Evolutionary conservation across 2,888 invertebrate species (phyloP), one percentile per base, ranked within the genome.

Genomic region (Diaperis boleti): DNA sequence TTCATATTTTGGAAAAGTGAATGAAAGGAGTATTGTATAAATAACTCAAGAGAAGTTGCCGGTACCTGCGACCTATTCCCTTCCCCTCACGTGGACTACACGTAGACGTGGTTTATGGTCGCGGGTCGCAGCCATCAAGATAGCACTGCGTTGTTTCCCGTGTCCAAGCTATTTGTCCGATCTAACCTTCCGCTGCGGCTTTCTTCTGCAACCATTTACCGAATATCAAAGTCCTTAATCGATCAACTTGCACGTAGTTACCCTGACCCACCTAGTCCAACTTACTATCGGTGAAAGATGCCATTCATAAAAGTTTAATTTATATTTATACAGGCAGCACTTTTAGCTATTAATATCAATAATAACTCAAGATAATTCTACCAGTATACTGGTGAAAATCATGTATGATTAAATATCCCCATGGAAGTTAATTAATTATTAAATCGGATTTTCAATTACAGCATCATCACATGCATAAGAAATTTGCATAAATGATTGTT

Each of bases 1-100:
- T 76, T 75, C 76, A 76, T 74, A 76, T 76, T 76, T 75, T 74
- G 74, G 74, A 76, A 74, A 75, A 75, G 70, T 75, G 76, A 76
- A 76, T 76, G 75, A 76, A 76, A 73, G 70, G 72, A 74, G 72
- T 73, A 71, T 67, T 68, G 65, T 68, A 68, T 69, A 69, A 68
- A 68, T 69, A 68, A 69, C 63, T 68, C 64, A 65, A 59, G 44
- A 54, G 62, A 65, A 59, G 39, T 47, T 47, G 59, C 41, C 47
- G 62, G 60, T 60, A 65, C 65, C 61, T 59, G 61, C 44, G 49
- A 29, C 59, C 37, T 42, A 26, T 54, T 59, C 59, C 35, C 15
- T 56, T 52, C 59, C 60, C 52, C 55, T 44, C 63, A 55, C 41
- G 49, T 42, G 56, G 39, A 39, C 29, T 59, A 22, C 49, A 69